A percentile compares a stretch with the other conserved stretches of the same genome.
Conservation (phyloP, 2,113 vertebrate genomes). For the Bettongia penicillata region DNA sequence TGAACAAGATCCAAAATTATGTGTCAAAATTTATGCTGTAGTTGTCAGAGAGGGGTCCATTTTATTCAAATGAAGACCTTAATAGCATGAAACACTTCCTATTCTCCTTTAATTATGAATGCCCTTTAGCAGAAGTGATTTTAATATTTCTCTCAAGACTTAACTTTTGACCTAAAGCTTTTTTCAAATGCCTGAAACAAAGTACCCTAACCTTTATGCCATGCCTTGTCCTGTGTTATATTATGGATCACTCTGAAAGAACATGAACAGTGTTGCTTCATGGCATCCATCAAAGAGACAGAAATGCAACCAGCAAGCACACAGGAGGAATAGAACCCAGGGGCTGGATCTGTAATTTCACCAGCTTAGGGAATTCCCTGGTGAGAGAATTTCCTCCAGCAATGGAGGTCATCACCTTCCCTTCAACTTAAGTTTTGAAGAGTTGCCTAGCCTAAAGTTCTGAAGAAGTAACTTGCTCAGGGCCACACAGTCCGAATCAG, state of each 20-base stretch:
- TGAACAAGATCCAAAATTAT: background rate
- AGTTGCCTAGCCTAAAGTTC: background rate
- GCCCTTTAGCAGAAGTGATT: constrained; percentile 1
- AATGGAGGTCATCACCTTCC: background rate
- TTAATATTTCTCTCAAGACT: constrained; percentile 33
- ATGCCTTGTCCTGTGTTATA: background rate
- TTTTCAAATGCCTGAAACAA: constrained; percentile 1
- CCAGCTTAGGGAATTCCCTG: background rate
- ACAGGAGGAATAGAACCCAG: background rate
- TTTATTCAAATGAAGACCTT: constrained; percentile 25
- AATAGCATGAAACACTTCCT: background rate
- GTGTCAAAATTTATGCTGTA: background rate
- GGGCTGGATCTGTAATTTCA: background rate
- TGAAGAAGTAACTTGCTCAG: background rate
- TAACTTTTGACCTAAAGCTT: constrained; percentile 32
- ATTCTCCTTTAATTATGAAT: background rate
- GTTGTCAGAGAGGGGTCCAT: background rate
- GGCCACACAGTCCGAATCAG: background rate
- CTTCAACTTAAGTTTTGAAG: background rate
- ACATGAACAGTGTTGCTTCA: constrained; percentile 1
- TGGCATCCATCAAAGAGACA: background rate
- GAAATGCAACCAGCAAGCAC: constrained; percentile 19
- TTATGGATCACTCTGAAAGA: background rate
- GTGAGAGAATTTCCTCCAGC: background rate
- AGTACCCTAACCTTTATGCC: constrained; percentile 21